A percentile compares a stretch with the other conserved stretches of the same genome.
Evolutionary conservation across 2,113 vertebrate species (phyloP).

Genomic region (sheep (Ovis aries)): DNA sequence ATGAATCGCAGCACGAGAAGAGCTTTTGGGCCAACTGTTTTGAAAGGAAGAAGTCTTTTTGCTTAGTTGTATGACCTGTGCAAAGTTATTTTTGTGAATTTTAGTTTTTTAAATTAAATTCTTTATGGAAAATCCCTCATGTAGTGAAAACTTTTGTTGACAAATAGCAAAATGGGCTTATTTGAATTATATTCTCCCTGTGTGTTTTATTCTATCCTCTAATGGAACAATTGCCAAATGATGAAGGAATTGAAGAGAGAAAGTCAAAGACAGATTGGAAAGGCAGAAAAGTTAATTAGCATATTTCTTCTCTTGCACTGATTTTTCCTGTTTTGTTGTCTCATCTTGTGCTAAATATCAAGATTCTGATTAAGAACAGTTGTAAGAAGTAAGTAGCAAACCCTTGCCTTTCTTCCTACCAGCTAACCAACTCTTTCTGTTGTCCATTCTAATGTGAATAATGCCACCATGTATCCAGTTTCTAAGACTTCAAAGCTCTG

Average conservation of each 20-base stretch:
- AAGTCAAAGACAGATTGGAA: background rate
- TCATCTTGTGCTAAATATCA: background rate
- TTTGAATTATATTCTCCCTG: background rate
- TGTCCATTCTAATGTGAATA: background rate
- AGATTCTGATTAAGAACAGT: background rate
- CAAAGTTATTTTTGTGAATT: background rate
- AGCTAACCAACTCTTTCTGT: background rate
- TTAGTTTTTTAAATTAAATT: background rate
- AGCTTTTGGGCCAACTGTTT: background rate
- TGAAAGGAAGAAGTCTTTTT: slow-evolving; percentile 9
- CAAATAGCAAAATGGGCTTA: background rate
- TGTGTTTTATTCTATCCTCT: background rate
- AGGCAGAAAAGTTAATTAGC: background rate
- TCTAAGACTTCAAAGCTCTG: background rate
- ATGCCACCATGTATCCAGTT: background rate
- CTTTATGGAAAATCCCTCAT: background rate
- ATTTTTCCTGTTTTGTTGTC: background rate
- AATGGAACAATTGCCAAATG: background rate
- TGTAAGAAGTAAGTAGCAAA: background rate
- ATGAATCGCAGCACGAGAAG: background rate
- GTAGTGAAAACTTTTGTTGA: background rate
- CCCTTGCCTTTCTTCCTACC: background rate
- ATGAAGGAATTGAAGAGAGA: background rate
- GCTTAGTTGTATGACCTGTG: background rate
- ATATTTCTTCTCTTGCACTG: background rate